These are phyloP conservation scores for Phalacrocorax brasilianus DNA, from an alignment of 2,113 vertebrate species.

Conservation along the genomic window DNA sequence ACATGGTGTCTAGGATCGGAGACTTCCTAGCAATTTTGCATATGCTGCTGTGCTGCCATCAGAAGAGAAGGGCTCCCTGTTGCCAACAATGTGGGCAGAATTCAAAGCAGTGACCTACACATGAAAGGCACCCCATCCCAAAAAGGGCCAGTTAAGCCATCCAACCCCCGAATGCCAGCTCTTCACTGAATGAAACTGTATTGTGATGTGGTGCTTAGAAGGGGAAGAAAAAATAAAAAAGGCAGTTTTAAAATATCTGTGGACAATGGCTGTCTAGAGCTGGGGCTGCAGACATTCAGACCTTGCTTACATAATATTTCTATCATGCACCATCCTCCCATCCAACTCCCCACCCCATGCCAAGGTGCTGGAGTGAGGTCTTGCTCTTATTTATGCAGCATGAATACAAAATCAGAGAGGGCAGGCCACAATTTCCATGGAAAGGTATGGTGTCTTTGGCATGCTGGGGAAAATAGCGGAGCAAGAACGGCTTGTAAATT, in stretches of 20 bases:
- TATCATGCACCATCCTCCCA: neutral
- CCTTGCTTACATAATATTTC: slow-evolving; percentile 43
- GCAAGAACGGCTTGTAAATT: neutral
- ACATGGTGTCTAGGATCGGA: slow-evolving; percentile 58
- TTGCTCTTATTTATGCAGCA: slow-evolving; percentile 36
- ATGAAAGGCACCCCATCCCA: slow-evolving; percentile 43
- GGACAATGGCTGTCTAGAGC: neutral
- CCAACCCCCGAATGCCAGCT: slow-evolving; percentile 26
- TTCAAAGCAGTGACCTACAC: slow-evolving; percentile 59
- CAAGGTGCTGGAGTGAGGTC: slow-evolving; percentile 60
- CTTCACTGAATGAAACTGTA: slow-evolving; percentile 41
- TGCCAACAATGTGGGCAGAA: slow-evolving; percentile 52
- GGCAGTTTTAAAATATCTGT: slow-evolving; percentile 12
- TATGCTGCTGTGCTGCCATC: slow-evolving; percentile 19
- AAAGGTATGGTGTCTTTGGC: slow-evolving; percentile 50
- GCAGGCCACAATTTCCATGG: slow-evolving; percentile 22
- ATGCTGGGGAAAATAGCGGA: neutral
- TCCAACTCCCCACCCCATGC: slow-evolving; percentile 20
- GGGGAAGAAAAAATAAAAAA: neutral
- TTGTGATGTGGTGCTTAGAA: slow-evolving; percentile 16
- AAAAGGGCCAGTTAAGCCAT: slow-evolving; percentile 30
- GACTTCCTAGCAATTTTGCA: slow-evolving; percentile 54
- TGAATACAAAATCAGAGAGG: slow-evolving; percentile 27
- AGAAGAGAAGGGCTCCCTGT: slow-evolving; percentile 18
- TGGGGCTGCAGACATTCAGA: neutral